Percentiles rank a stretch among this genome's conserved stretches.
These are phyloP conservation scores for Rhinopomastus cyanomelas DNA, from an alignment of 2,113 vertebrate genomes.

Conservation along the genomic window DNA sequence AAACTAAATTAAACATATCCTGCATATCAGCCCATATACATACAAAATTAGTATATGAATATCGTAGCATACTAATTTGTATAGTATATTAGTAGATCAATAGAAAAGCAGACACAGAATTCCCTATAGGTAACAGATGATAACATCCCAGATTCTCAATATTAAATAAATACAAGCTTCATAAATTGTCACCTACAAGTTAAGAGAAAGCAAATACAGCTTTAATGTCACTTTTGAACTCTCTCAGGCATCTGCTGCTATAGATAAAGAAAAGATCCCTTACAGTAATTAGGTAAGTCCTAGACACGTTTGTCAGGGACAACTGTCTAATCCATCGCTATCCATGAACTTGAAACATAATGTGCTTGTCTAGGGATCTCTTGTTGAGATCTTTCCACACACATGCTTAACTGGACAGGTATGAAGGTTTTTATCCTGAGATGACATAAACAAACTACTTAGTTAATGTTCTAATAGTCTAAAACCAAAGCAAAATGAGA, in stretches of 20 bases:
- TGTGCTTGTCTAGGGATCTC: neutral
- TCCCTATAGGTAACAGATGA: neutral
- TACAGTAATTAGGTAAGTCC: neutral
- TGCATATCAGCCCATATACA: neutral
- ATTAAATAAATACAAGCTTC: neutral
- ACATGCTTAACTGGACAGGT: neutral
- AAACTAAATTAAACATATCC: neutral
- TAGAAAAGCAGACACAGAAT: neutral
- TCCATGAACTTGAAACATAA: fast-evolving
- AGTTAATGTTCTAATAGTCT: too few species aligned
- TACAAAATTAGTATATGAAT: neutral
- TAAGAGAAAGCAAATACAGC: neutral
- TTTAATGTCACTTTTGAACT: neutral
- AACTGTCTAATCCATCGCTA: neutral
- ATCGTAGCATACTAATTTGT: too few species aligned
- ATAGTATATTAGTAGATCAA: neutral
- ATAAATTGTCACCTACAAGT: neutral
- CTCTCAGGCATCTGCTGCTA: neutral
- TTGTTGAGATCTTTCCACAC: neutral
- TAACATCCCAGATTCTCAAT: neutral
- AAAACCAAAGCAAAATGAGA: too few species aligned
- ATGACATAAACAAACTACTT: too few species aligned
- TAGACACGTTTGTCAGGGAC: neutral
- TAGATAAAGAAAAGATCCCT: neutral
- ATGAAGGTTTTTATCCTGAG: too few species aligned